Evolutionary conservation across 2,888 invertebrate genomes (phyloP).

Genomic region (Heteromyza rotundicornis): DNA sequence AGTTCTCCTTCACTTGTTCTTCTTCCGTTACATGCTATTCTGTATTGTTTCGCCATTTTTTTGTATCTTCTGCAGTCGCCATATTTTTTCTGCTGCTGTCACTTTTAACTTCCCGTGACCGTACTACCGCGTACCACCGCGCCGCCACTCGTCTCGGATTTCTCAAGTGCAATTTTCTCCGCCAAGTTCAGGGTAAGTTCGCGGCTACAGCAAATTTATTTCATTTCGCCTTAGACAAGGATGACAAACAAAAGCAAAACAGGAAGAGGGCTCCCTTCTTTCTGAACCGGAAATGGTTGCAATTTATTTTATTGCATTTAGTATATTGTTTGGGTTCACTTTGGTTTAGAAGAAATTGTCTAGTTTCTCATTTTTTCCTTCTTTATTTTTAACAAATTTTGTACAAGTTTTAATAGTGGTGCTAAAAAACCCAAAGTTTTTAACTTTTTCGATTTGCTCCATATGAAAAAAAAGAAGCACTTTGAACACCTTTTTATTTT

Average conservation of each 20-base stretch:
- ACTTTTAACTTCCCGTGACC: constrained; percentile 40
- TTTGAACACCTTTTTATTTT: too few relatives aligned
- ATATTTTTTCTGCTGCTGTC: constrained; percentile 37
- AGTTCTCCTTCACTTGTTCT: constrained; percentile 45
- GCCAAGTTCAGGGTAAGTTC: constrained; percentile 25
- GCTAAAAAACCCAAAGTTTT: too few relatives aligned
- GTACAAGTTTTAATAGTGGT: background rate
- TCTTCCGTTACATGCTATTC: constrained; percentile 4
- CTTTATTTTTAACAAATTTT: background rate
- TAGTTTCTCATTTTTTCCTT: constrained; percentile 13
- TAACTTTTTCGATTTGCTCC: too few relatives aligned
- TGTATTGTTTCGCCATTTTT: constrained; percentile 18
- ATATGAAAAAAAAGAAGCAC: too few relatives aligned
- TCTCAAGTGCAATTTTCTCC: background rate
- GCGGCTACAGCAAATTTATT: constrained; percentile 43
- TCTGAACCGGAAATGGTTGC: constrained; percentile 43
- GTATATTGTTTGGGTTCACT: constrained; percentile 46
- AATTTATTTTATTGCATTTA: constrained; percentile 56
- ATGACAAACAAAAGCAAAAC: background rate
- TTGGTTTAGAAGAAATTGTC: constrained; percentile 37
- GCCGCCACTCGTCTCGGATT: background rate
- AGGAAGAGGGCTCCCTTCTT: too few relatives aligned
- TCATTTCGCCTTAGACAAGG: constrained; percentile 31
- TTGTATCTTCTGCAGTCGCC: constrained; percentile 4
- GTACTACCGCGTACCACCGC: constrained; percentile 19